Evolutionary conservation across 2,113 vertebrate species (phyloP), one percentile per base, ranked within the genome.

Genomic region (Maylandia zebra): DNA sequence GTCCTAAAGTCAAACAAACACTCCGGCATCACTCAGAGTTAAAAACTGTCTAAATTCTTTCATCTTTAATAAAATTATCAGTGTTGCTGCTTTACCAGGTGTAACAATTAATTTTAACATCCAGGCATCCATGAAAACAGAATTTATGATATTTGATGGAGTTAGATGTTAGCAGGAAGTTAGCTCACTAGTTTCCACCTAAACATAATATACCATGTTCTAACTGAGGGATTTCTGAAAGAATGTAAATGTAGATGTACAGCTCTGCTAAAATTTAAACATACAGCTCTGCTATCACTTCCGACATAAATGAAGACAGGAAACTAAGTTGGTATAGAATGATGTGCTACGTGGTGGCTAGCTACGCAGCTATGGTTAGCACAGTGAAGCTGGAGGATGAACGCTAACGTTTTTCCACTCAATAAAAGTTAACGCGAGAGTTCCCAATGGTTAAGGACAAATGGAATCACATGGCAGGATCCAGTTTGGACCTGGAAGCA

Each of bases 111-210:
- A 55, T 7, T 55, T 55, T 55, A 61, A 61, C 27, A 17, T 61
- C 27, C 27, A 61, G 27, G 27, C 5, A 61, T 59, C 27, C 57
- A 61, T 61, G 8, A 61, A 3, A 61, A 61, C 57, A 61, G 27
- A 61, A 61, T 32, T 17, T 32, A 32, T 61, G 0, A 61, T 17
- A 61, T 32, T 10, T 32, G 8, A 61, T 32, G 27, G 14, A 61
- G 57, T 61, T 61, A 32, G 27, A 59, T 0, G 5, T 61, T 61
- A 61, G 57, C 0, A 61, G 30, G 16, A 34, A 10, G 30, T 61
- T 61, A 61, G 16, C 30, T 34, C 57, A 34, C 5, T 61, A 19
- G 16, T 64, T 64, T 64, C 30, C 57, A 34, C 16, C 16, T 64
- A 64, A 34, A 64, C 5, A 0, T 64, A 64, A 61, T 64, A 64